Base-by-base conservation (phyloP, 2,888 invertebrate species). In the Cryptosula pallasiana region DNA sequence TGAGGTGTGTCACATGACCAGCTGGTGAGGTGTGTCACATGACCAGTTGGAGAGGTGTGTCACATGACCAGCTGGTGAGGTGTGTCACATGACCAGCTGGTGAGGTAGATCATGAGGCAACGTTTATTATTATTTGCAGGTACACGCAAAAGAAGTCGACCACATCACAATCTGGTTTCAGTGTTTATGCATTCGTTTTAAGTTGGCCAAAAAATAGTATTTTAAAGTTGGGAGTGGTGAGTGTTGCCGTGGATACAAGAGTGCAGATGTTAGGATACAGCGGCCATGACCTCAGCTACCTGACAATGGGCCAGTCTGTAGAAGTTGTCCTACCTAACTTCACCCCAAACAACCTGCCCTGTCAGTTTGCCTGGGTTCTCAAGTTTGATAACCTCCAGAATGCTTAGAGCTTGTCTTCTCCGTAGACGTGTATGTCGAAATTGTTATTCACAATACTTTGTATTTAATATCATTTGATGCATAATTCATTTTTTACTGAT, bases 141-240 rank as follows among this genome's bases (percentile, higher is more conserved):
- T 81, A 78, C 73, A 80, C 80, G 79, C 83, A 73, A 54, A 78
- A 77, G 71, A 72, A 75, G 55, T 69, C 71, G 13, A 54, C 73
- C 13, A 74, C 73, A 1, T 63, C 63, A 63, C 27, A 3, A 5
- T 63, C 63, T 13, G 76, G 75, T 3, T 75, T 75, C 34, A 73
- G 71, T 32, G 86, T 92, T 20, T 94, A 91, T 82, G 92, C 90
- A 0, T 89, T 89, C 69, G 84, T 90, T 25, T 84, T 93, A 45
- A 81, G 88, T 1, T 93, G 93, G 91, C 92, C 93, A 0, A 80
- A 83, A 32, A 83, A 87, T 58, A 87, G 88, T 74, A 79, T 86
- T 25, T 82, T 91, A 13, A 76, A 83, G 27, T 83, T 90, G 9
- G 87, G 86, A 74, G 83, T 88, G 0, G 80, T 87, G 1, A 80